Evolutionary conservation across 1,140 invertebrate genomes (phyloP), one percentile per base, ranked within the genome.

Genomic region (Drosophila rufa): DNA sequence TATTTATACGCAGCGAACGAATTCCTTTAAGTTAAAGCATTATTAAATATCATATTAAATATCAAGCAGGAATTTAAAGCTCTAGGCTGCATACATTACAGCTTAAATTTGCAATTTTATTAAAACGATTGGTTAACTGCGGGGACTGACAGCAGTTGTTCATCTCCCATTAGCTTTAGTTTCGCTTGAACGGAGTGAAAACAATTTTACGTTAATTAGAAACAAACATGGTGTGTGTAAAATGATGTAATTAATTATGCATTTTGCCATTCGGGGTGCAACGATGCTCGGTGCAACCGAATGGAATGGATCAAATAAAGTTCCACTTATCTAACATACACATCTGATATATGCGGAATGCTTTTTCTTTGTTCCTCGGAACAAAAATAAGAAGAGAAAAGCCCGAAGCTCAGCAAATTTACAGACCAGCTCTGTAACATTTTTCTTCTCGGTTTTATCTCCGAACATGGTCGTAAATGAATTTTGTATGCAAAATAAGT

Each of bases 401-500:
- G 38, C 22, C 66, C 38, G 27, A 27, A 43, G 19, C 67, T 51
- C 67, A 42, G 36, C 50, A 48, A 57, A 57, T 57, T 65, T 57
- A 42, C 61, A 64, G 60, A 22, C 14, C 61, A 64, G 40, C 40
- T 58, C 53, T 45, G 25, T 12, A 45, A 43, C 40, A 45, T 65
- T 42, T 58, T 69, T 57, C 50, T 22, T 17, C 17, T 69, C 15
- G 45, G 67, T 73, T 56, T 73, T 74, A 74, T 74, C 70, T 74
- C 38, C 14, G n/a, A 45, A 74, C 70, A 73, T 27, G 55, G 70
- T 74, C 68, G 68, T 74, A 74, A 74, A 74, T 74, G 68, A 74
- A 74, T 74, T 74, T 60, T 43, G 36, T 60, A 73, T 73, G 70
- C 70, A 73, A 74, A 74, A 74, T 74, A 74, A 73, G 53, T 73